Evolutionary conservation across 1,140 invertebrate genomes (phyloP).

Genomic region (Diorhabda sublineata): DNA sequence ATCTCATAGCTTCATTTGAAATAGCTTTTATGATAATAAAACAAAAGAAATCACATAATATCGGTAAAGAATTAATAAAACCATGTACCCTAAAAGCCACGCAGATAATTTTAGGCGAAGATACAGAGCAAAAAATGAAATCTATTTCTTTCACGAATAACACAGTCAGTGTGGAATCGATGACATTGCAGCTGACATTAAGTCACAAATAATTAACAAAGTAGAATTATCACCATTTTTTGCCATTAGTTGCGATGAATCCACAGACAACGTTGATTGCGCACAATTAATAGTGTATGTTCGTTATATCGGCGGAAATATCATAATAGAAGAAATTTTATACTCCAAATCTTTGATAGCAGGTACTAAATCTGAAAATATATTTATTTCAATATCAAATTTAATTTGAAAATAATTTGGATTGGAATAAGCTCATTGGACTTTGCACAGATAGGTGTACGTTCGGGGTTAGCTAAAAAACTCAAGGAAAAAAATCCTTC

Average conservation of each 20-base stretch:
- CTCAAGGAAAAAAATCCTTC: slow-evolving; percentile 26
- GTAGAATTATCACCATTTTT: slow-evolving; percentile 23
- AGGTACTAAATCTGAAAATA: slow-evolving; percentile 28
- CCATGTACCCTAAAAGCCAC: not conserved
- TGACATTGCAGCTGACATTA: slow-evolving; percentile 13
- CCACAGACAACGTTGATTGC: slow-evolving; percentile 27
- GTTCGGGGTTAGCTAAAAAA: not conserved
- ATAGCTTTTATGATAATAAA: slow-evolving; percentile 5
- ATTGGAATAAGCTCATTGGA: slow-evolving; percentile 35
- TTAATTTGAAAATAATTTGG: slow-evolving; percentile 35
- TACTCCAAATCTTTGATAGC: slow-evolving; percentile 18
- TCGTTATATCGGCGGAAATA: slow-evolving; percentile 17
- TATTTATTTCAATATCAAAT: slow-evolving; percentile 26
- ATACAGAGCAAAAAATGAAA: slow-evolving; percentile 13
- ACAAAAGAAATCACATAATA: slow-evolving; percentile 12
- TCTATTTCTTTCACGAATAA: slow-evolving; percentile 17
- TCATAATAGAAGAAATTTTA: slow-evolving; percentile 14
- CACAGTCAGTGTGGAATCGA: slow-evolving; percentile 5
- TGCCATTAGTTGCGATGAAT: slow-evolving; percentile 32
- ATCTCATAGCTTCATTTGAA: slow-evolving; percentile 11
- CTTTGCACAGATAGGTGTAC: slow-evolving; percentile 42
- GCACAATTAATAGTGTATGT: slow-evolving; percentile 33
- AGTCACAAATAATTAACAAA: slow-evolving; percentile 13
- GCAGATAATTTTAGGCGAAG: slow-evolving; percentile 11
- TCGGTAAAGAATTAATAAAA: slow-evolving; percentile 8